phyloP scores from a whole-genome alignment of 1,140 invertebrate species.

The Hyles euphorbiae region DNA sequence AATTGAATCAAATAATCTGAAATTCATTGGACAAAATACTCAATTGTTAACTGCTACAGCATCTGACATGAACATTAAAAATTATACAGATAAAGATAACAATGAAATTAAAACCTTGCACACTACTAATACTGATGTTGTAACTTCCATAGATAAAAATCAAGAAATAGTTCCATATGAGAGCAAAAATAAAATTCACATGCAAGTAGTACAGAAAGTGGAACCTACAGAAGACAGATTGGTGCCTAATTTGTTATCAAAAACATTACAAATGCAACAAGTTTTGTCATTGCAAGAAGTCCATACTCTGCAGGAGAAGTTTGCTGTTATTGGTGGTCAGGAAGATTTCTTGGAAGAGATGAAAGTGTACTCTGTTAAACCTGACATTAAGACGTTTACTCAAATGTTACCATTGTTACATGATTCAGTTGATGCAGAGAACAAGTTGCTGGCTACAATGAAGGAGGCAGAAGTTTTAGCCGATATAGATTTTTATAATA shows the following conservation, averaged over 20 bases:
- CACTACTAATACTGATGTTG: too few relatives aligned
- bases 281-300: constrained; percentile 77
- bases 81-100: too few relatives aligned
- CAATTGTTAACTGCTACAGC: constrained; percentile 7
- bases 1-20: too few relatives aligned
- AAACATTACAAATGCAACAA: constrained; percentile 74
- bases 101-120: too few relatives aligned
- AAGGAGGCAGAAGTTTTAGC: constrained; percentile 76
- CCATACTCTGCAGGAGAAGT: constrained; percentile 78
- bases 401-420: constrained; percentile 85
- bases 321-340: constrained; percentile 88
- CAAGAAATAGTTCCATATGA: background rate
- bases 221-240: constrained; percentile 21
- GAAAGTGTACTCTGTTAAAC: constrained; percentile 79
- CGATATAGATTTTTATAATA: constrained; percentile 91
- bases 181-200: background rate
- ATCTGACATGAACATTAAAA: background rate
- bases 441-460: constrained; percentile 79
- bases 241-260: constrained; percentile 78
- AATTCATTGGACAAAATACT: background rate
- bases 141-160: too few relatives aligned
- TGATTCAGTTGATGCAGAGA: constrained; percentile 79
- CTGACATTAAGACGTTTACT: constrained; percentile 88
- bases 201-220: constrained; percentile 2
- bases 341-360: constrained; percentile 85